phyloP scores from a whole-genome alignment of 2,888 invertebrate species.

The Nemotelus nigrinus region DNA sequence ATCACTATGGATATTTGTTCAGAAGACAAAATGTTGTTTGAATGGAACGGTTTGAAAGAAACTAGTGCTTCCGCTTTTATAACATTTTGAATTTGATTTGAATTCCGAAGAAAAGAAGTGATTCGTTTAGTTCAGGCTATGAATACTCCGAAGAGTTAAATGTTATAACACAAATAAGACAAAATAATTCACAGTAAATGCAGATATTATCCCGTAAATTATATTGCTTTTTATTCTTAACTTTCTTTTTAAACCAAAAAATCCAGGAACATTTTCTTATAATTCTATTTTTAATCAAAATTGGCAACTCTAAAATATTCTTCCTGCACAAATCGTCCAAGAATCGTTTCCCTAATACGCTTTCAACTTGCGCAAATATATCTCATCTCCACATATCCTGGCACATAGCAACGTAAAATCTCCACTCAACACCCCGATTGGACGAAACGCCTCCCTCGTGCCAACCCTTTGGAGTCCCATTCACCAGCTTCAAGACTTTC shows the following conservation, averaged over 20 bases:
- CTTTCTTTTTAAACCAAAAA: too few relatives aligned
- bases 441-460: conserved; percentile 19
- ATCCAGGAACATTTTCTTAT: too few relatives aligned
- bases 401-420: conserved; percentile 28
- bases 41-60: background rate
- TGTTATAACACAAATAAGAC: too few relatives aligned
- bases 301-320: background rate
- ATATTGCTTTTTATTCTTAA: too few relatives aligned
- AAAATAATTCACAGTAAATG: too few relatives aligned
- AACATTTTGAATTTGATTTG: too few relatives aligned
- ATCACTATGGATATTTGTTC: conserved; percentile 9
- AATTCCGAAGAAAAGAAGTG: too few relatives aligned
- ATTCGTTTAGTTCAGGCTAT: too few relatives aligned
- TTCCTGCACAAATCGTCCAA: background rate
- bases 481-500: background rate
- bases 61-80: background rate
- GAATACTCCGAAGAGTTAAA: too few relatives aligned
- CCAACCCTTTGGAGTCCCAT: conserved; percentile 14
- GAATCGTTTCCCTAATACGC: background rate
- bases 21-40: conserved; percentile 13
- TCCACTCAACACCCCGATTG: conserved; percentile 46
- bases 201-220: too few relatives aligned
- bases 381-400: conserved; percentile 47
- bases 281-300: too few relatives aligned
- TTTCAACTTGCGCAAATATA: conserved; percentile 24